phyloP scores from a whole-genome alignment of 1,140 invertebrate species.

The Cheumatopsyche charites region DNA sequence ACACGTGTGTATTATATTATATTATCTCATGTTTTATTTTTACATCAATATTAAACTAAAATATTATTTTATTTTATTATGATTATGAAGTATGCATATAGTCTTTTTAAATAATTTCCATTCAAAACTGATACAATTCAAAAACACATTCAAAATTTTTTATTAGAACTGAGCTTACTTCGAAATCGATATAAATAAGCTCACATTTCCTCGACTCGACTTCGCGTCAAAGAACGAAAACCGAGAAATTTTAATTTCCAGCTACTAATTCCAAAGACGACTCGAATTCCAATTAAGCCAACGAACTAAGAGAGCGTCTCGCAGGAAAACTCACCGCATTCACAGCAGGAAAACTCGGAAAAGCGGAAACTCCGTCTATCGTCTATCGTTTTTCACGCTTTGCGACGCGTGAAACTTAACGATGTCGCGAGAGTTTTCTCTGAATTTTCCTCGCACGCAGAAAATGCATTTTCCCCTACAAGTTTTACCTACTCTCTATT shows the following conservation, averaged over 20 bases:
- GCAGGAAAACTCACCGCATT: background rate
- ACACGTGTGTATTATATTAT: too few species aligned
- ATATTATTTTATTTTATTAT: too few species aligned
- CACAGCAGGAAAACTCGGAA: background rate
- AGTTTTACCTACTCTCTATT: background rate
- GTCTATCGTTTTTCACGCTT: slow-evolving; percentile 32
- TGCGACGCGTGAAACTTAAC: slow-evolving; percentile 25
- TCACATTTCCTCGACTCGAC: slow-evolving; percentile 21
- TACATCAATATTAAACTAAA: too few species aligned
- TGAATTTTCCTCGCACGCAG: background rate
- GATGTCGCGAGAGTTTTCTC: background rate
- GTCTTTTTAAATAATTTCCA: too few species aligned
- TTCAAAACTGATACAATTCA: too few species aligned
- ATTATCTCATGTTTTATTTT: too few species aligned
- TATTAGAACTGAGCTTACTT: too few species aligned
- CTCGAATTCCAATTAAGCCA: too few species aligned
- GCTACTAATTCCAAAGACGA: too few species aligned
- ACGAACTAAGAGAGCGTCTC: background rate
- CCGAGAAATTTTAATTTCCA: background rate
- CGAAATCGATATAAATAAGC: too few species aligned
- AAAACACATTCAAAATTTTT: too few species aligned
- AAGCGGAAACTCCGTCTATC: slow-evolving; percentile 23
- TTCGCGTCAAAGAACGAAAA: background rate
- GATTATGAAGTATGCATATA: too few species aligned
- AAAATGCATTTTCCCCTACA: background rate